Evolutionary conservation across 2,797 vertebrate species (phyloP).

Genomic region (Brachyalestes nurse): DNA sequence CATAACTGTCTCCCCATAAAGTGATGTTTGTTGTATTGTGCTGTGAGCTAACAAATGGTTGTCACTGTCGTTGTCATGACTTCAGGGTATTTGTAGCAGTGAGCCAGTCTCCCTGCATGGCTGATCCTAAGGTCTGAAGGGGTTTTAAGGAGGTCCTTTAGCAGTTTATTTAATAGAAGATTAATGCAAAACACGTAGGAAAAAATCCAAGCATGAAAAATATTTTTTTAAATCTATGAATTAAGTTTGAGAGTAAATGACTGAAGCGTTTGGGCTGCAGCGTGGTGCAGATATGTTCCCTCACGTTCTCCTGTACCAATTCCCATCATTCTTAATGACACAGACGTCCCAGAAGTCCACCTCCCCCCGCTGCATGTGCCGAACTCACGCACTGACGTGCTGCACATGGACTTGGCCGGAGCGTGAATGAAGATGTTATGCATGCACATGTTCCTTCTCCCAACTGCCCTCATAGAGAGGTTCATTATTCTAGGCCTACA

Average conservation of each 20-base stretch:
- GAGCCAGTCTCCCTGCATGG: background rate
- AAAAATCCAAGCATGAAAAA: background rate
- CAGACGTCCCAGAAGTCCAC: constrained; percentile 43
- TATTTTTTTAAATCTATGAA: background rate
- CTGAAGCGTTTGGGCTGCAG: constrained; percentile 2
- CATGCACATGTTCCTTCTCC: constrained; percentile 50
- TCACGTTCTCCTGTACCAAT: constrained; percentile 30
- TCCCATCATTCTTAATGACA: constrained; percentile 52
- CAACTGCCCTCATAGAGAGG: constrained; percentile 66
- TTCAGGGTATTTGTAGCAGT: constrained; percentile 7
- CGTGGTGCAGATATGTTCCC: constrained; percentile 27
- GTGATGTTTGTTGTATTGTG: background rate
- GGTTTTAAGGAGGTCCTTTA: background rate
- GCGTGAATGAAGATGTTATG: constrained; percentile 52
- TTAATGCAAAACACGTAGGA: background rate
- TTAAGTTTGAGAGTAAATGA: constrained; percentile 16
- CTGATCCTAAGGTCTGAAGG: background rate
- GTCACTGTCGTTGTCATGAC: background rate
- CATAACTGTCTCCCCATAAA: background rate
- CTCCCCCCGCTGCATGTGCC: constrained; percentile 34
- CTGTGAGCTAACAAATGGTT: background rate
- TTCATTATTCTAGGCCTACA: constrained; percentile 66
- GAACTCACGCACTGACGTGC: constrained; percentile 40
- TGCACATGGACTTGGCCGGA: constrained; percentile 44
- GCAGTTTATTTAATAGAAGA: background rate